Percentiles rank a stretch among this genome's conserved stretches.
These are phyloP conservation scores for Siphonodentalium dalli DNA, from an alignment of 2,888 invertebrate species.

Conservation along the genomic window DNA sequence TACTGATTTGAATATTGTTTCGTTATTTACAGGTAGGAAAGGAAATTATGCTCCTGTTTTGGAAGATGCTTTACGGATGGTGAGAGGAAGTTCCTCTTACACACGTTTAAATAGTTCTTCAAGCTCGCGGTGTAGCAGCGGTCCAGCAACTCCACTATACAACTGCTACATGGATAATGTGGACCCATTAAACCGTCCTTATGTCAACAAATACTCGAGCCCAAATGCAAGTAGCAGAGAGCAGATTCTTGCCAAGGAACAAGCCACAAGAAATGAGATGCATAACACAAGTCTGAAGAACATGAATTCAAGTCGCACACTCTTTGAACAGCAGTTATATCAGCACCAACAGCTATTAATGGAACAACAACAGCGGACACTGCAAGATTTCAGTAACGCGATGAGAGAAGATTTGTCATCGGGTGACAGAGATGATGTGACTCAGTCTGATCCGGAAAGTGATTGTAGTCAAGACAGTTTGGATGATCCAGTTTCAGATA, in stretches of 20 bases:
- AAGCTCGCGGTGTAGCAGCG: conserved; percentile 14
- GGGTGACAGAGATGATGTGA: conserved; percentile 28
- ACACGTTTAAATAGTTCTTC: conserved; percentile 7
- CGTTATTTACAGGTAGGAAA: too few species aligned
- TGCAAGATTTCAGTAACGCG: conserved; percentile 52
- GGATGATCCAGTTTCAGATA: conserved; percentile 34
- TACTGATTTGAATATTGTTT: too few species aligned
- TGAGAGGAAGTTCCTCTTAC: conserved; percentile 36
- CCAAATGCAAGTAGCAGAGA: conserved; percentile 21
- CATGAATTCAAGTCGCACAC: conserved; percentile 47
- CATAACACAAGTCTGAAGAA: conserved; percentile 52
- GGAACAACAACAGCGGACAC: conserved; percentile 50
- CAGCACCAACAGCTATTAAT: conserved; percentile 51
- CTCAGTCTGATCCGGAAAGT: conserved; percentile 11
- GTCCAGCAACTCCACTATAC: conserved; percentile 21
- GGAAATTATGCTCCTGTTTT: conserved; percentile 30
- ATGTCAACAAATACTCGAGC: conserved; percentile 41
- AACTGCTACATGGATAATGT: conserved; percentile 33
- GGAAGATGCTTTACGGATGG: conserved; percentile 51
- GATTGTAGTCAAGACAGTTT: conserved; percentile 53
- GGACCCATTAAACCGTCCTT: conserved; percentile 42
- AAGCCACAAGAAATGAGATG: conserved; percentile 31
- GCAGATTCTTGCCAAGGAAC: conserved; percentile 13
- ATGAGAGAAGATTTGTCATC: conserved; percentile 48
- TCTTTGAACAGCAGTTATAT: conserved; percentile 59